Evolutionary conservation across 2,797 vertebrate species (phyloP).

Genomic region (Lophura swinhoii): DNA sequence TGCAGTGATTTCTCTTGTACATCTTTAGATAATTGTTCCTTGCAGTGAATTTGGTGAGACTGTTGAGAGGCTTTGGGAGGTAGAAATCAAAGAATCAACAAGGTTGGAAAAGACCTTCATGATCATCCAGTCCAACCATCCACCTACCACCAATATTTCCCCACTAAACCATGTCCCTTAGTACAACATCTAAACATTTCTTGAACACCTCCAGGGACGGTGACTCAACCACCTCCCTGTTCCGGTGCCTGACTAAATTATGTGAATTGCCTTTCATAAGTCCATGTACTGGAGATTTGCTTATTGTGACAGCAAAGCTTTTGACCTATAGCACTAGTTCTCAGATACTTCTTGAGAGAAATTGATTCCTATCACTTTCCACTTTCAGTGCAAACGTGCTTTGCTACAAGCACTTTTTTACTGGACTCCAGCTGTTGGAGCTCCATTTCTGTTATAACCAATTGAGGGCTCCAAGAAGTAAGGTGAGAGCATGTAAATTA

Average conservation of each 20-base stretch:
- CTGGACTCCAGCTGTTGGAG: not conserved
- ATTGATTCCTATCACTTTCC: not conserved
- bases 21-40: not conserved
- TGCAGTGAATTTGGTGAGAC: not conserved
- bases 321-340: not conserved
- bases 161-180: too few relatives aligned
- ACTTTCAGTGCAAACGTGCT: not conserved
- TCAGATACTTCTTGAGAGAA: not conserved
- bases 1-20: not conserved
- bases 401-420: not conserved
- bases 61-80: not conserved
- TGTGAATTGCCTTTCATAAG: not conserved
- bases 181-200: too few relatives aligned
- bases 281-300: rapidly evolving
- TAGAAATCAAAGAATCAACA: not conserved
- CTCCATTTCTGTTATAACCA: not conserved
- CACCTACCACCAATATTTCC: too few relatives aligned
- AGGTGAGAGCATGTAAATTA: not conserved
- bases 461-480: rapidly evolving
- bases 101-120: too few relatives aligned
- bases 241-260: too few relatives aligned
- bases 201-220: too few relatives aligned
- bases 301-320: not conserved
- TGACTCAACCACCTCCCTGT: too few relatives aligned
- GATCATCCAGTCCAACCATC: too few relatives aligned